Base-by-base conservation (phyloP, 2,113 vertebrate species). In the Archilochus colubris region DNA sequence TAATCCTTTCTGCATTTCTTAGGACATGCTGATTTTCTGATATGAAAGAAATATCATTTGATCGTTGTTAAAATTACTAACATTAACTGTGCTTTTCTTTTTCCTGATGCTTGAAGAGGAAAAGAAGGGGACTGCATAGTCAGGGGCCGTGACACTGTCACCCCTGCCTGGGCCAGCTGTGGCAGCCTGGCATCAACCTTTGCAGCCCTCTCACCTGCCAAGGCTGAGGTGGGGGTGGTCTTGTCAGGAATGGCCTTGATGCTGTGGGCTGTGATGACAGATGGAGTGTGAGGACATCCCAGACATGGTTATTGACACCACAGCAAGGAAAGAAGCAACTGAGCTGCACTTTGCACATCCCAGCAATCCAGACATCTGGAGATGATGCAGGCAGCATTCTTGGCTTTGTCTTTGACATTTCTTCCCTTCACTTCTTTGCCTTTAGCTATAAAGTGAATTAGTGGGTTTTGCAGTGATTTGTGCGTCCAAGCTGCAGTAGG, bases 1-100 rank as follows among this genome's bases (percentile, higher is more conserved):
- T 44, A 44, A 31, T 93, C 55, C 21, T 87, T 87, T 87, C 92
- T 30, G 3, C 23, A 16, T 24, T 95, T 96, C 59, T 87, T 93
- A 68, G n/a, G 25, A 43, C 38, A 70, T 43, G 55, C 12, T 88
- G 82, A 93, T 87, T 9, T 58, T 64, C 67, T 48, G 30, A 75
- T 91, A 77, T 22, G 14, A 63, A 55, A 89, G 59, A 85, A 59
- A 74, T 58, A 59, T 33, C 9, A 48, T 68, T 53, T 83, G 23
- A 40, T 40, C 40, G 10, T 40, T 31, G 7, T 70, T 58, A 64
- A 64, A 83, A 64, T 22, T 64, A 50, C 21, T 31, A 11, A 4
- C 6, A 15, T 27, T 64, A 78, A 28, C 21, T 4, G 7, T 28
- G 14, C 23, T 58, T 64, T 84, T 51, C n/a, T 30, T 17, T 33